phyloP scores from a whole-genome alignment of 2,797 vertebrate species.

The Gouania willdenowi region DNA sequence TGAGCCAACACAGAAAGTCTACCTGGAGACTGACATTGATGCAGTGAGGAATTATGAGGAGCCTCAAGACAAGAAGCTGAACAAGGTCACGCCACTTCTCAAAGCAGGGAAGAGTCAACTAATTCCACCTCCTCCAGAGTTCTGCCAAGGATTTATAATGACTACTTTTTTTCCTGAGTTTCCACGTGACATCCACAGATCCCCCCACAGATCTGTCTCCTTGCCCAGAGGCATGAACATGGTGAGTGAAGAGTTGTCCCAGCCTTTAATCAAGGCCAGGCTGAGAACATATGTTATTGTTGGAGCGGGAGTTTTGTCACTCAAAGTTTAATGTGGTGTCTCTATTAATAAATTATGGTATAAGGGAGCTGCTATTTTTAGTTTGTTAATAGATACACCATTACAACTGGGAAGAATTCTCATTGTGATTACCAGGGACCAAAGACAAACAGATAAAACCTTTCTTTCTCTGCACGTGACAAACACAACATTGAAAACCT shows the following conservation, averaged over 20 bases:
- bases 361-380: conserved; percentile 1
- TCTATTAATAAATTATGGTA: conserved; percentile 32
- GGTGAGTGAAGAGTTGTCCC: conserved; percentile 72
- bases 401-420: too few relatives aligned
- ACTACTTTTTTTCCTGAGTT: conserved; percentile 29
- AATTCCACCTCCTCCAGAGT: conserved; percentile 56
- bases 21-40: conserved; percentile 61
- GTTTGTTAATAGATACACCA: too few relatives aligned
- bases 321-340: conserved; percentile 21
- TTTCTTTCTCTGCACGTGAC: too few relatives aligned
- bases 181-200: conserved; percentile 33
- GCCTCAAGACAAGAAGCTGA: conserved; percentile 16
- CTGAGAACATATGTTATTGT: conserved; percentile 44
- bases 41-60: conserved; percentile 49
- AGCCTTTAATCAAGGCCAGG: conserved; percentile 41
- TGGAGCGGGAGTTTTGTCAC: conserved; percentile 32
- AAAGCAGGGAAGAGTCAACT: conserved; percentile 27
- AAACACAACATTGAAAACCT: too few relatives aligned
- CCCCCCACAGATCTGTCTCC: conserved; percentile 71
- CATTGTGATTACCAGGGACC: too few relatives aligned
- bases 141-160: conserved; percentile 44
- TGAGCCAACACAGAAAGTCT: conserved; percentile 45
- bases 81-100: conserved; percentile 1
- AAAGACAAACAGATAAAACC: too few relatives aligned
- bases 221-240: conserved; percentile 78